Evolutionary conservation across 2,797 vertebrate species (phyloP), one percentile per base, ranked within the genome.

Genomic region (Brachymystax lenok): DNA sequence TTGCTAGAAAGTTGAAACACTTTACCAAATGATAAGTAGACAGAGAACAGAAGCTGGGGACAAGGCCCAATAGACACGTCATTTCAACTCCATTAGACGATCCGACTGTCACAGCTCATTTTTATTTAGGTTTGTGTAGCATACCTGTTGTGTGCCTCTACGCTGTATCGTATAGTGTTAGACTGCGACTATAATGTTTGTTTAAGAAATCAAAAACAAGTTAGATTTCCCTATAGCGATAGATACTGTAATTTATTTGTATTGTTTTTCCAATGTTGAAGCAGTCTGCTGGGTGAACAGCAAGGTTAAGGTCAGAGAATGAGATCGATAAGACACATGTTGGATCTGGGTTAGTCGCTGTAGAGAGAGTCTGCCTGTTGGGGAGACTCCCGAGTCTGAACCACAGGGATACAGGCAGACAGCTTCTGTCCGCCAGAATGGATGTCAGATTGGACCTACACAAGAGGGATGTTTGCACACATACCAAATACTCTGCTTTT

Each of bases 401-500:
- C 74, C 76, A 69, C 16, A 56, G 24, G 68, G 76, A 72, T 69
- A 73, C 76, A 64, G 70, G 79, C 82, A 82, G 80, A 80, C 87
- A 82, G 78, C 1, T 13, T 71, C 75, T 87, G 79, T 88, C 81
- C 87, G 79, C 71, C 76, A 73, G 59, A 81, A 82, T 87, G 78
- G 88, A 79, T 84, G 85, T 88, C 86, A 87, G 59, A 69, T 71
- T 69, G 76, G 61, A 56, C 59, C 83, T 79, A 13, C 69, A 70
- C n/a, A 35, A 19, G 8, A 13, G 17, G 71, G 71, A 77, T 74
- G 86, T 74, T 82, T 84, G 78, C 82, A 69, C 77, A 79, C 80
- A 80, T 27, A 79, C 33, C 71, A 71, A 30, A 21, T 81, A 73
- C 76, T 74, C 50, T 69, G 84, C 69, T 46, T 75, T 70, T 46